Conservation (phyloP, 1,140 invertebrate species). For the Drosophila saltans region DNA sequence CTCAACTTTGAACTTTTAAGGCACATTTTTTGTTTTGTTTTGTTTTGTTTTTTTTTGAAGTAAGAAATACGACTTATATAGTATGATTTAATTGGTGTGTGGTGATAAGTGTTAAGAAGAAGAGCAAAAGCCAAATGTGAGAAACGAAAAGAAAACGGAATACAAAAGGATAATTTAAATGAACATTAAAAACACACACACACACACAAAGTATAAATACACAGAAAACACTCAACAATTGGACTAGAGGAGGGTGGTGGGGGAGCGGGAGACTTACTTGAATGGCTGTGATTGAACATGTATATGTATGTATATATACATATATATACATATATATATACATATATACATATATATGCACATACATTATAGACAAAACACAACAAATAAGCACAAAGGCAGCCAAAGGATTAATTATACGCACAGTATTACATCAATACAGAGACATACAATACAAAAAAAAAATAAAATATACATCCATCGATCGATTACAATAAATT, state of each 20-base stretch:
- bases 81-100: conserved; percentile 23
- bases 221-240: conserved; percentile 3
- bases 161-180: conserved; percentile 12
- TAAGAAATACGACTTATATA: conserved; percentile 56
- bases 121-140: conserved; percentile 37
- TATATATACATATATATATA: neutral
- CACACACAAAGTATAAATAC: neutral
- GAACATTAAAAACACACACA: neutral
- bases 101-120: conserved; percentile 16
- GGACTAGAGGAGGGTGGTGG: neutral
- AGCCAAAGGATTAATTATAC: too few species aligned
- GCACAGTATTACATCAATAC: too few species aligned
- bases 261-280: neutral
- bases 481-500: conserved; percentile 70
- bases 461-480: too few species aligned
- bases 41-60: conserved; percentile 39
- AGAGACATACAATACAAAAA: too few species aligned
- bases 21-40: conserved; percentile 49
- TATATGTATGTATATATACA: neutral
- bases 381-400: conserved; percentile 31
- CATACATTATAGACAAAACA: neutral
- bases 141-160: conserved; percentile 21
- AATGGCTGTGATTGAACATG: neutral
- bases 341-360: neutral
- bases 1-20: conserved; percentile 70